Conservation (phyloP, 2,888 invertebrate species). For the Cabera pusaria region DNA sequence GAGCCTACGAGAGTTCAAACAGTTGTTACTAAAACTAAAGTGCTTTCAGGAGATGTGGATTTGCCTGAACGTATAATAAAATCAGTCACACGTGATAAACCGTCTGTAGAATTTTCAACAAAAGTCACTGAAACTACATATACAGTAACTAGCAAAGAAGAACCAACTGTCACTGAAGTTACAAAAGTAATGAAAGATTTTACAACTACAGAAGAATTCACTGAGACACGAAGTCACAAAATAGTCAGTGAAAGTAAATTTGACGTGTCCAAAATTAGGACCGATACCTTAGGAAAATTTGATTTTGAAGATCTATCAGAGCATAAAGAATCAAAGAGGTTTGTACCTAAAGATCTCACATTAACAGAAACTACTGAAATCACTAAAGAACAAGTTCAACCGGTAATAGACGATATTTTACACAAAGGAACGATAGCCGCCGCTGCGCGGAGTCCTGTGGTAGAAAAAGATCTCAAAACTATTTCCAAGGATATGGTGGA, state of each 20-base stretch:
- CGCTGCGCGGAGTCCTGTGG: slow-evolving; percentile 60
- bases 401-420: slow-evolving; percentile 71
- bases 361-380: slow-evolving; percentile 57
- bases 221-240: slow-evolving; percentile 36
- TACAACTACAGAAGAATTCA: slow-evolving; percentile 37
- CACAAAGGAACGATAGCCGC: slow-evolving; percentile 69
- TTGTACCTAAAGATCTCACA: slow-evolving; percentile 51
- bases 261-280: slow-evolving; percentile 69
- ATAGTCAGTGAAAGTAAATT: slow-evolving; percentile 52
- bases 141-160: slow-evolving; percentile 38
- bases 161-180: slow-evolving; percentile 39
- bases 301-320: slow-evolving; percentile 50
- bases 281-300: slow-evolving; percentile 69
- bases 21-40: slow-evolving; percentile 7
- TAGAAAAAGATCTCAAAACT: slow-evolving; percentile 66
- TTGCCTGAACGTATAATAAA: slow-evolving; percentile 10
- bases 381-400: slow-evolving; percentile 70
- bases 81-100: slow-evolving; percentile 28
- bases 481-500: slow-evolving; percentile 66
- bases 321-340: slow-evolving; percentile 48
- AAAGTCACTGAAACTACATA: slow-evolving; percentile 50
- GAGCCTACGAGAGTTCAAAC: slow-evolving; percentile 5
- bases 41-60: background rate
- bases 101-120: slow-evolving; percentile 40
- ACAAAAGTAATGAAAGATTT: slow-evolving; percentile 42